Base-by-base conservation (phyloP, 1,140 invertebrate genomes). In the Tetragnatha versicolor region DNA sequence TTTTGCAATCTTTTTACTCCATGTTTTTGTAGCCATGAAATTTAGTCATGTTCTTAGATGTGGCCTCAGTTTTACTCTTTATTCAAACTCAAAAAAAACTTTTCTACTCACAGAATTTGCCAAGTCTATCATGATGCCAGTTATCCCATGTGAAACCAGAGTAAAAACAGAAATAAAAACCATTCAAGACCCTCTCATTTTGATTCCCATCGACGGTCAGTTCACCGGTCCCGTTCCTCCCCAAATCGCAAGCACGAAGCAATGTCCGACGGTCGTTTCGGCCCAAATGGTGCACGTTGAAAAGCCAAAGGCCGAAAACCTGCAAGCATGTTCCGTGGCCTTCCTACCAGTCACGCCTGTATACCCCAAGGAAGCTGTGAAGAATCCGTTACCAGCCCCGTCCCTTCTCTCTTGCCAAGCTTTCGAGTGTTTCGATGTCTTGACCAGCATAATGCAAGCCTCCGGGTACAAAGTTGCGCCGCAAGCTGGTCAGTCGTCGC, bases 261-360 rank as follows among this genome's bases (percentile, higher is more conserved):
- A 27, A 17, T n/a, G 47, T 42, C 31, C 73, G 10, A n/a, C n/a
- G n/a, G 39, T 17, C 2, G 29, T 31, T 22, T 31, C 70, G 5
- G 14, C 70, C 3, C 53, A 73, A 35, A 76, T 76, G 73, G 73
- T 76, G n/a, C 73, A 76, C 33, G 73, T 76, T 2, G 73, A 76
- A n/a, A 76, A 76, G 39, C 73, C 73, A 3, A 76, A 65, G 42
- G 73, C 73, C 20, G 73, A 76, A 65, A 76, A 76, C 33, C 17
- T 76, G 7, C 73, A 76, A 37, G 73, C 73, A 1, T 76, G 73
- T 47, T 76, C 73, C n/a, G 60, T 76, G 2, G 73, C 73, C 33
- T 76, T 65, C 47, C 55, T 76, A 2, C 73, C 73, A 22, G 45
- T 76, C 7, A 20, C 73, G n/a, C 60, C 73, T 6, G 45, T 65